phyloP scores from a whole-genome alignment of 2,797 vertebrate species.

The Oreochromis mossambicus region DNA sequence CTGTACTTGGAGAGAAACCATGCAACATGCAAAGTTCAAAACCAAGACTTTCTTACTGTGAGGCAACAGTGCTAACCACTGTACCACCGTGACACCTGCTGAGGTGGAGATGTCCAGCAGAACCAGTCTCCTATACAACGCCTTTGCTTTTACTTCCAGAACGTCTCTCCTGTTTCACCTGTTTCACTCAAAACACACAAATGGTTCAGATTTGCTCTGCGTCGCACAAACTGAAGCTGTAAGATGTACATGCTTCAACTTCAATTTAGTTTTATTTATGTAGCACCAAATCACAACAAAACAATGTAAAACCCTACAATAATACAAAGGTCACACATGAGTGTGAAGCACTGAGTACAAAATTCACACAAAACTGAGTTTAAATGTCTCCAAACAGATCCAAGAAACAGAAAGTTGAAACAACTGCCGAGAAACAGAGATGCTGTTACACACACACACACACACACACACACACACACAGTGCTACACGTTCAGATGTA shows the following conservation, averaged over 20 bases:
- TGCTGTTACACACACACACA: background rate
- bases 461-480: too few relatives aligned
- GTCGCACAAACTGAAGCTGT: background rate
- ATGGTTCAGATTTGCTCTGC: background rate
- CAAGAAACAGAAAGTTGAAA: too few relatives aligned
- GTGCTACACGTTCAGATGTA: background rate
- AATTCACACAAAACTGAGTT: background rate
- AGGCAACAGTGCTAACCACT: background rate
- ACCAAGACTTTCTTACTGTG: accelerated
- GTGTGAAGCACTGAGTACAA: too few relatives aligned
- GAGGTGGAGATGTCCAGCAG: background rate
- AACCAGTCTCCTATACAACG: background rate
- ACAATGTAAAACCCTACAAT: background rate
- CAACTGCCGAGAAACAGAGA: background rate
- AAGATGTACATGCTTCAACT: background rate
- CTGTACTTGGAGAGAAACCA: background rate
- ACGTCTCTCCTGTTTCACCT: accelerated
- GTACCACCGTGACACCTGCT: accelerated
- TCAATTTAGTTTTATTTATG: background rate
- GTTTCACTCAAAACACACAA: background rate
- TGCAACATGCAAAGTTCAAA: accelerated
- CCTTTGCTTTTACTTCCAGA: accelerated
- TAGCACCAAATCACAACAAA: background rate
- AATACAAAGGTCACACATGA: background rate
- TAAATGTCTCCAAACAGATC: background rate